Evolutionary conservation across 1,140 invertebrate species (phyloP).

Genomic region (Bombus vancouverensis): DNA sequence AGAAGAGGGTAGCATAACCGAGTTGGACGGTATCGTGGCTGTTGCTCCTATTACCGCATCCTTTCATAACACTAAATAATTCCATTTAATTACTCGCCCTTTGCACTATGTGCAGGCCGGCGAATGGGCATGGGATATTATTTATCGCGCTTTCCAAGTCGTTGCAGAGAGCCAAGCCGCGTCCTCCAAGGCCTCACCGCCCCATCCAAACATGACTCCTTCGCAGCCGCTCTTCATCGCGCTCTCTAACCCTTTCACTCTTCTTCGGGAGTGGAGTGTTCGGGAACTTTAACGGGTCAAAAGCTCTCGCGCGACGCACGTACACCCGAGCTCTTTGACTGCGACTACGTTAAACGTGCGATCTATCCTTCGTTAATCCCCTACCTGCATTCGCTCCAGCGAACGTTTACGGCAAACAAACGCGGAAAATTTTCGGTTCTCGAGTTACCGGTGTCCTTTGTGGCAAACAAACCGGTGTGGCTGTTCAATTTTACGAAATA

Average conservation of each 20-base stretch:
- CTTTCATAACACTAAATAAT: slow-evolving; percentile 73
- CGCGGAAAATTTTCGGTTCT: background rate
- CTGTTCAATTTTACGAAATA: no score
- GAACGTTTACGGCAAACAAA: background rate
- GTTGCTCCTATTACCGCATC: slow-evolving; percentile 56
- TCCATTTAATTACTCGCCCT: slow-evolving; percentile 71
- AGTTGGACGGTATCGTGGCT: slow-evolving; percentile 15
- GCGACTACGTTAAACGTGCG: background rate
- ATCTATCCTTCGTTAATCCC: slow-evolving; percentile 13
- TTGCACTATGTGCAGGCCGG: slow-evolving; percentile 50
- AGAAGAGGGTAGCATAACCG: background rate
- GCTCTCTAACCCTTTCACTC: slow-evolving; percentile 27
- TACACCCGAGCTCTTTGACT: background rate
- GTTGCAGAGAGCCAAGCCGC: slow-evolving; percentile 49
- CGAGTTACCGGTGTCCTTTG: background rate
- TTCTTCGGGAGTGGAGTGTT: slow-evolving; percentile 2
- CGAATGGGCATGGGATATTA: slow-evolving; percentile 68
- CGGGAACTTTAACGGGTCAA: slow-evolving; percentile 66
- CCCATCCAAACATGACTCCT: slow-evolving; percentile 36
- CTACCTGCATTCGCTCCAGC: no score
- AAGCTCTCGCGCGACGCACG: slow-evolving; percentile 10
- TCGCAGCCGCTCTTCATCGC: slow-evolving; percentile 16
- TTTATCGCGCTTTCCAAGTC: slow-evolving; percentile 71
- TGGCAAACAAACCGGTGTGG: no score
- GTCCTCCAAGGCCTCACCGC: slow-evolving; percentile 21